Base-by-base conservation (phyloP, 2,888 invertebrate species). In the Mythimna pallens region DNA sequence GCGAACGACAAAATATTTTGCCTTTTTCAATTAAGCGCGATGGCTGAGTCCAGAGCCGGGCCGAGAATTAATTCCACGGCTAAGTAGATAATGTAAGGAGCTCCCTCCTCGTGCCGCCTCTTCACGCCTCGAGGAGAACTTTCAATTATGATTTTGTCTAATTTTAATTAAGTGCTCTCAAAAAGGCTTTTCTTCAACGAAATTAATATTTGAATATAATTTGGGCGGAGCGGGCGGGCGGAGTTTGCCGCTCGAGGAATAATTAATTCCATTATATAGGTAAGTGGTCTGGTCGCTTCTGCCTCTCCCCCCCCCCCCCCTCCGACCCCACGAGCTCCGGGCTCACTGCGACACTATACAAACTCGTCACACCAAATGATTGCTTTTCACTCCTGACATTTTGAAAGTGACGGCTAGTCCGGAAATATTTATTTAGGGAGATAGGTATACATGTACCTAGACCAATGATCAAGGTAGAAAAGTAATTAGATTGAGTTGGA, bases 151-250 rank as follows among this genome's bases (percentile, higher is more conserved):
- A 96, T 96, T 96, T 96, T 95, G 95, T 96, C 95, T 96, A 96
- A 96, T 96, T 96, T 96, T 96, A 96, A 96, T 96, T 96, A 96
- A 96, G 96, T 95, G 95, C 94, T 95, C 95, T 96, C 95, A 93
- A 95, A 95, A 95, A 95, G 95, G 95, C 95, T 94, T 96, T 95
- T 94, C 95, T 94, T 93, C 94, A 93, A 92, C 93, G 94, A 95
- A 96, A 96, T 96, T 96, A 96, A 96, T 96, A 96, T 96, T 96
- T 96, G 95, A 96, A 95, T 96, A 95, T 96, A 96, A 96, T 95
- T 96, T 96, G 91, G 95, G 96, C 91, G 93, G 96, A 93, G 92
- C 96, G 94, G 92, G 95, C 94, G 91, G 96, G 94, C 94, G 94
- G 94, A 96, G 94, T 95, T 97, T 95, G 95, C 96, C 90, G 97